Evolutionary conservation across 1,140 invertebrate species (phyloP), one percentile per base, ranked within the genome.

Genomic region (Hetaerina americana): DNA sequence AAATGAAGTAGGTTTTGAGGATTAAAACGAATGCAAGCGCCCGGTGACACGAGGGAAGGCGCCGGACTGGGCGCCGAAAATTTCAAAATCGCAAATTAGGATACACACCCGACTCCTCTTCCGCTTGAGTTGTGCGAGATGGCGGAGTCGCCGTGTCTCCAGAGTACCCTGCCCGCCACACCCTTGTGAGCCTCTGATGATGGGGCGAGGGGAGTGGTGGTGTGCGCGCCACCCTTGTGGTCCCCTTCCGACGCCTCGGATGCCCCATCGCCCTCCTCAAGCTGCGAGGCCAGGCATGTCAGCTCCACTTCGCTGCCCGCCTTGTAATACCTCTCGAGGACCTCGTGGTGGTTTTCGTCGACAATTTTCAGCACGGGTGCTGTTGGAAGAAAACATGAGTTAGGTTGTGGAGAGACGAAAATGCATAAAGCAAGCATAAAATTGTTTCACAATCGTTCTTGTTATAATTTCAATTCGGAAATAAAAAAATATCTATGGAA

Each of bases 261-360:
- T 1, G 40, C 40, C 3, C 40, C 40, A 57, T 57, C 40, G 40
- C 40, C 70, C 71, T 78, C 78, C 73, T 80, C 79, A 72, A 85
- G 75, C 74, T 84, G 82, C 26, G 76, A 77, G 0, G 85, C 85
- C 73, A 83, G 78, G 78, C 89, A 90, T 26, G 87, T 86, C 72
- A 90, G 81, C 79, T 90, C 88, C 74, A 90, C 85, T n/a, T 85
- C 84, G 77, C 88, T 89, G 26, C 89, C 89, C 22, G 86, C 85
- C 80, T 89, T 90, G 81, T 90, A 90, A 80, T 89, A 89, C 73
- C 88, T 81, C 78, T 90, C 88, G 72, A 86, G 85, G 67, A 89
- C 83, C 76, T 85, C 85, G 72, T 89, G 84, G 49, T 85, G 84
- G 73, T 87, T 85, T 76, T 89, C 88, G 75, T 88, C 88, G 31